A percentile compares a stretch with the other conserved stretches of the same genome.
These are phyloP conservation scores for Nephrotoma flavescens DNA, from an alignment of 2,888 invertebrate species.

Conservation along the genomic window DNA sequence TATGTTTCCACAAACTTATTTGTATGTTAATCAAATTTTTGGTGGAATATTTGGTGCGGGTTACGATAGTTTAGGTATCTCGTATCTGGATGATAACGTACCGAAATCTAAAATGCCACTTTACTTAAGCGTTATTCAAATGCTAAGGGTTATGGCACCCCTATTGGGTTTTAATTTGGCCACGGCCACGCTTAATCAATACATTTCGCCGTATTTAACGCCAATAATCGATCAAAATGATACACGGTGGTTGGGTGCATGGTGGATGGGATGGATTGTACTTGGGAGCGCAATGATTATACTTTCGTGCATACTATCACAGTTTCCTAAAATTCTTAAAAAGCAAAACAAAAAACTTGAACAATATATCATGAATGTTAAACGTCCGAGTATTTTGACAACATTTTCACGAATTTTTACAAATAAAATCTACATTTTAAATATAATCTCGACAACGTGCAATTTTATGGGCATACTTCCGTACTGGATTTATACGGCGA, in stretches of 20 bases:
- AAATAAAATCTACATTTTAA: neutral
- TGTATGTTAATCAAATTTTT: neutral
- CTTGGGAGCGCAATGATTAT: neutral
- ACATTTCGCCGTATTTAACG: constrained; percentile 25
- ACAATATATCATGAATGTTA: neutral
- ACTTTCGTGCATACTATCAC: neutral
- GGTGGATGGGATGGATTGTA: neutral
- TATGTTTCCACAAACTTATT: neutral
- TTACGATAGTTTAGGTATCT: neutral
- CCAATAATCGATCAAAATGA: constrained; percentile 42
- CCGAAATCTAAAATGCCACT: neutral
- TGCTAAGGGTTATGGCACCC: neutral
- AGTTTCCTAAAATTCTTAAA: neutral
- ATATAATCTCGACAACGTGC: neutral
- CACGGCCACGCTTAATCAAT: neutral
- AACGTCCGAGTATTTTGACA: neutral
- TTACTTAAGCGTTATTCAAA: neutral
- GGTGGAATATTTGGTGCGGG: neutral
- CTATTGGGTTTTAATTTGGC: neutral
- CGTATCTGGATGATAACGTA: neutral
- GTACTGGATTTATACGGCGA: neutral
- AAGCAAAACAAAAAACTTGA: neutral
- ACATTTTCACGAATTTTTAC: neutral
- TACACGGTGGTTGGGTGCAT: constrained; percentile 7
- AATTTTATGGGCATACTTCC: neutral